phyloP scores from a whole-genome alignment of 2,888 invertebrate genomes.

The Willowsia nigromaculata region DNA sequence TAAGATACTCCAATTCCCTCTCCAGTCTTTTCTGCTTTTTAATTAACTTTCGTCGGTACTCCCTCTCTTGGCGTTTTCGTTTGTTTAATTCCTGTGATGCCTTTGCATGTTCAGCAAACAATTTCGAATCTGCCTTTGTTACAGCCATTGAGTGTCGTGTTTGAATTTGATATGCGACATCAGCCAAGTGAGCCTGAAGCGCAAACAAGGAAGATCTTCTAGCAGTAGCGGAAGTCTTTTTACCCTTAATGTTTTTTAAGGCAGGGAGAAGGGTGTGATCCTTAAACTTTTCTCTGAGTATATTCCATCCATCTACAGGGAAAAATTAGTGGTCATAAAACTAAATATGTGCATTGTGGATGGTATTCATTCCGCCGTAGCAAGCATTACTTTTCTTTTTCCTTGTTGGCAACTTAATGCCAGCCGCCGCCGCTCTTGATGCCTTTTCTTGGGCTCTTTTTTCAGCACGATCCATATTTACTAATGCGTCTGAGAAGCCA shows the following conservation, averaged over 20 bases:
- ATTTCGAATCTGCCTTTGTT: constrained; percentile 9
- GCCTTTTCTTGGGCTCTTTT: constrained; percentile 11
- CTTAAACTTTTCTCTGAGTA: neutral
- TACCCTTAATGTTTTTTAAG: neutral
- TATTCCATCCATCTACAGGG: constrained; percentile 59
- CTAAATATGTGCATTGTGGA: neutral
- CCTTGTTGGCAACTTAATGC: constrained; percentile 21
- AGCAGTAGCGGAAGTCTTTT: neutral
- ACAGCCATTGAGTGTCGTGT: neutral
- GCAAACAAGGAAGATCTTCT: neutral
- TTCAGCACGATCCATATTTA: neutral
- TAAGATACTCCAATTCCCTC: constrained; percentile 64
- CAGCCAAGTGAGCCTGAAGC: neutral
- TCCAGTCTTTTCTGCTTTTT: constrained; percentile 65
- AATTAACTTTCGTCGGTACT: constrained; percentile 47
- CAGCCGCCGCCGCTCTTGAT: constrained; percentile 2
- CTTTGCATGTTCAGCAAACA: constrained; percentile 39
- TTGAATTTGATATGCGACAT: neutral
- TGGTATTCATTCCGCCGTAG: neutral
- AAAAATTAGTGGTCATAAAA: too few species aligned
- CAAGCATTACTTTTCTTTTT: neutral
- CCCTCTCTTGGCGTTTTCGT: constrained; percentile 55
- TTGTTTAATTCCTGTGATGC: neutral
- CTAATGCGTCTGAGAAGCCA: neutral
- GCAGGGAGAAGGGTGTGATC: neutral